phyloP scores from a whole-genome alignment of 2,888 invertebrate genomes.

The Ophraella communa region DNA sequence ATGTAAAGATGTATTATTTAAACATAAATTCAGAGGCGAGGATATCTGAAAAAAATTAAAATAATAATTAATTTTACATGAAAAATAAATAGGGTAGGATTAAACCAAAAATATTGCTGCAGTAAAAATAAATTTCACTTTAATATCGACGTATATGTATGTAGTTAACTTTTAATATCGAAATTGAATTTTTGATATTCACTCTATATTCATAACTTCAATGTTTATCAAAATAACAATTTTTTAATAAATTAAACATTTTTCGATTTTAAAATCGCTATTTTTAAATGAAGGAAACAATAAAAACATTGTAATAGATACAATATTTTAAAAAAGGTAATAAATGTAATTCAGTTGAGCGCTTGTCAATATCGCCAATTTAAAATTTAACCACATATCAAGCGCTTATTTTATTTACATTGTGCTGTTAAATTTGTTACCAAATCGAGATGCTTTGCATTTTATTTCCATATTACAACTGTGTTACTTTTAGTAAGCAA shows the following conservation, averaged over 20 bases:
- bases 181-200: neutral
- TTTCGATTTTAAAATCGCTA: neutral
- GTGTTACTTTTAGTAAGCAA: no score
- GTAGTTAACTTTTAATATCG: neutral
- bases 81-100: neutral
- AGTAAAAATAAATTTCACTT: neutral
- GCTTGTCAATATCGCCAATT: no score
- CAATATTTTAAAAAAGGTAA: no score
- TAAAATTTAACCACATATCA: no score
- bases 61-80: neutral
- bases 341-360: no score
- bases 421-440: no score
- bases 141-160: neutral
- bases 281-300: no score
- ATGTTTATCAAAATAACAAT: neutral
- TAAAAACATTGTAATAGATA: no score
- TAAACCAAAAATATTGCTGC: neutral
- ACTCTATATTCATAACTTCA: neutral
- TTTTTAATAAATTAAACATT: neutral
- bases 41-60: neutral
- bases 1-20: neutral
- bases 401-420: no score
- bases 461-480: no score
- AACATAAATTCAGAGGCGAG: neutral
- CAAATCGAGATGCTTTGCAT: no score